Base-by-base conservation (phyloP, 1,140 invertebrate genomes). In the Drosophila chauvacae region DNA sequence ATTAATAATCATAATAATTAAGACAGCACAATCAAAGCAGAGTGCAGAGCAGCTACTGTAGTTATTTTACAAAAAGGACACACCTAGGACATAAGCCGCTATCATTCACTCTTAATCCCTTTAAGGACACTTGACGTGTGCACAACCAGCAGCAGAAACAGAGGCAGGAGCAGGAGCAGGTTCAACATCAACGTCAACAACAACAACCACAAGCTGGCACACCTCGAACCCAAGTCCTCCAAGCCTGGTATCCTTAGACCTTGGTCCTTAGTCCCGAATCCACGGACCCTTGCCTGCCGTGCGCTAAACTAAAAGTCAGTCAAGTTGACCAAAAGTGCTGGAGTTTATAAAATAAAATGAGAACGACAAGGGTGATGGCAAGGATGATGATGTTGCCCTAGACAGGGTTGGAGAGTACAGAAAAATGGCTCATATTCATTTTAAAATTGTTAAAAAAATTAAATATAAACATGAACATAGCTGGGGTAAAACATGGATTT, bases 271-370 rank as follows among this genome's bases (percentile, higher is more conserved):
- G 35, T 56, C 53, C 53, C 9, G 20, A 50, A 37, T 4, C 45
- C 47, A 66, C 30, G 23, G 18, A 18, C 62, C 23, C 63, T 11
- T 14, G 18, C 60, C 13, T 13, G 20, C 59, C 60, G 7, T 33
- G 23, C 48, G 63, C 48, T 28, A 37, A 68, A 85, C 85, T 84
- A 74, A 90, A 88, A 90, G 85, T 90, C 85, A 90, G 81, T 90
- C 85, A 90, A 90, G 85, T 90, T 90, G 85, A 85, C 85, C 85
- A 90, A 78, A 83, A 86, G 84, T 87, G 84, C 77, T 73, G 71
- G 72, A 90, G 85, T 90, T 90, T 90, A 90, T 90, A 84, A 88
- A 90, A 90, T 79, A 85, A 81, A 90, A 90, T 81, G 84, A 84
- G 76, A 69, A 73, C 66, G 69, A 80, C 65, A 81, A 74, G 51